Evolutionary conservation across 2,888 invertebrate species (phyloP).

Genomic region (Empis stercorea): DNA sequence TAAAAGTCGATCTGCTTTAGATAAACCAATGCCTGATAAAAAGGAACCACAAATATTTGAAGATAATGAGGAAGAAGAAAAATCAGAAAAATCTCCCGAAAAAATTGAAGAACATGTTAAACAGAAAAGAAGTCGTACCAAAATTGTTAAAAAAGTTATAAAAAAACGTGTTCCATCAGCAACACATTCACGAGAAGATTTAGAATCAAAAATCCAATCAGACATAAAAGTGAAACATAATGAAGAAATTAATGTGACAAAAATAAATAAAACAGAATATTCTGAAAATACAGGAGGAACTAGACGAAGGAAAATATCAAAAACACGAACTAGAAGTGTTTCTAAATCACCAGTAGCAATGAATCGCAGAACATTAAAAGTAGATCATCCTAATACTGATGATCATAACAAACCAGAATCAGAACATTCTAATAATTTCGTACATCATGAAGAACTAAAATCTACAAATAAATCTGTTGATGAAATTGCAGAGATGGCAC

Average conservation of each 20-base stretch:
- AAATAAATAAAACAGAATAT: not conserved
- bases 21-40: slow-evolving; percentile 17
- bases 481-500: slow-evolving; percentile 47
- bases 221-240: slow-evolving; percentile 5
- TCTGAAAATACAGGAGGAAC: not conserved
- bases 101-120: slow-evolving; percentile 17
- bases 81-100: not conserved
- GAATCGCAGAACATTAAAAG: slow-evolving; percentile 11
- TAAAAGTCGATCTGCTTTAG: slow-evolving; percentile 9
- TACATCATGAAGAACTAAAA: slow-evolving; percentile 1
- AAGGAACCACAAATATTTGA: slow-evolving; percentile 15
- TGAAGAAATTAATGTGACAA: slow-evolving; percentile 9
- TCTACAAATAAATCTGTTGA: slow-evolving; percentile 27
- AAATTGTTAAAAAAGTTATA: slow-evolving; percentile 29
- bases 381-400: not conserved
- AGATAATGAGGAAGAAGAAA: slow-evolving; percentile 15
- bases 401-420: not conserved
- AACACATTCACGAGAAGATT: slow-evolving; percentile 29
- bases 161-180: slow-evolving; percentile 28
- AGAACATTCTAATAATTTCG: not conserved
- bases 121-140: slow-evolving; percentile 29
- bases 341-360: slow-evolving; percentile 20
- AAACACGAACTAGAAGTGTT: slow-evolving; percentile 14
- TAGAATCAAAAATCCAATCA: slow-evolving; percentile 20
- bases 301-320: slow-evolving; percentile 13